Evolutionary conservation across 2,888 invertebrate species (phyloP), one percentile per base, ranked within the genome.

Genomic region (Acanthosepion pharaonis): DNA sequence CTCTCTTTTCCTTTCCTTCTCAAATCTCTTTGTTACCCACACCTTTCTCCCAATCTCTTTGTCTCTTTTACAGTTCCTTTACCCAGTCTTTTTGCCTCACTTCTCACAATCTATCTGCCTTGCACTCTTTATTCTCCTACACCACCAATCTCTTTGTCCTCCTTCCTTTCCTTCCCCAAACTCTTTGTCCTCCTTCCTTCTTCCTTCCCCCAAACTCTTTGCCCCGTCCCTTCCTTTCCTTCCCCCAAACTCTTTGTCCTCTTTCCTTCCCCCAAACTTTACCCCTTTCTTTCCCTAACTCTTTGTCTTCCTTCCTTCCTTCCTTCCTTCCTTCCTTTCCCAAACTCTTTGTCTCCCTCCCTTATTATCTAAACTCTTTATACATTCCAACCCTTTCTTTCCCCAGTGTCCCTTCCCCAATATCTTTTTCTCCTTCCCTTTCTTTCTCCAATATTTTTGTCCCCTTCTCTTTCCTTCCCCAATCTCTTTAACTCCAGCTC

Each of bases 211-310:
- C 78, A 15, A 8, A 9, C 78, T 64, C 28, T 28, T 64, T 28
- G 23, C 64, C 28, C 6, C 28, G 0, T 64, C 28, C 11, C 64
- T n/a, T n/a, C 28, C 5, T n/a, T 64, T 28, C 28, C 25, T 9
- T 28, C 64, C 28, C 28, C 28, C 23, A 1, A 8, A n/a, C 28
- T 78, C 78, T 78, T n/a, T 78, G 78, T 28, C 8, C 28, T n/a
- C 28, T 2, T n/a, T 1, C 5, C 78, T 0, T 6, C 6, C 78
- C n/a, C 59, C 18, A 5, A 11, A 6, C 28, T 11, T 78, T 78
- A 0, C 8, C 6, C 2, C 42, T 42, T 11, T 0, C n/a, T 8
- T n/a, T n/a, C n/a, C n/a, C n/a, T n/a, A n/a, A n/a, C n/a, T 78
- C n/a, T n/a, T 11, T 9, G 8, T n/a, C 8, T 9, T 9, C 18